Percentiles rank a stretch among this genome's conserved stretches.
These are phyloP conservation scores for Drosophila ficusphila DNA, from an alignment of 1,140 invertebrate species.

Conservation along the genomic window DNA sequence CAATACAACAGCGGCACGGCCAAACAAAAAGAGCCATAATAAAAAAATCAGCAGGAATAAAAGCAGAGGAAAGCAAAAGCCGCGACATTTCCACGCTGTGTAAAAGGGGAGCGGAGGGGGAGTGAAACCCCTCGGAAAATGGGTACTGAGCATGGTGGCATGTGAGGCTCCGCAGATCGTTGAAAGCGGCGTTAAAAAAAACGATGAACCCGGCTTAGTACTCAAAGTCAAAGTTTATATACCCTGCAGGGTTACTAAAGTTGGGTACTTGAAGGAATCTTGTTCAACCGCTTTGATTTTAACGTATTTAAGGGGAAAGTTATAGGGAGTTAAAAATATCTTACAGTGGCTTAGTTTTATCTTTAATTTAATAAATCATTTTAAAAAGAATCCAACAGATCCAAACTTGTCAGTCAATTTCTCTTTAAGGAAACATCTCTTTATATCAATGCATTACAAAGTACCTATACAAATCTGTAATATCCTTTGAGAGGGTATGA, in stretches of 20 bases:
- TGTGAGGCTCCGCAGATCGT: conserved; percentile 25
- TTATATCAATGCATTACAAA: neutral
- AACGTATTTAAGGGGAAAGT: no score
- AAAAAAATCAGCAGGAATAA: conserved; percentile 55
- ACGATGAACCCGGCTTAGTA: neutral
- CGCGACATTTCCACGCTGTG: conserved; percentile 75
- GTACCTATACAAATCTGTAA: no score
- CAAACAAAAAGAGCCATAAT: conserved; percentile 21
- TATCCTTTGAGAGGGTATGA: neutral
- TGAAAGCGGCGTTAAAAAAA: conserved; percentile 50
- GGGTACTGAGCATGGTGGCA: neutral
- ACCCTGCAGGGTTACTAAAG: no score
- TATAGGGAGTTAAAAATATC: no score
- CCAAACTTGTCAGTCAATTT: no score
- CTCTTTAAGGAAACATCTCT: no score
- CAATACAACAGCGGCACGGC: conserved; percentile 3
- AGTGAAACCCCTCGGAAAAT: neutral
- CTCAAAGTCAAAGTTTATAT: neutral
- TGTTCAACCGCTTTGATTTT: no score
- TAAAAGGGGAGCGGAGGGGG: conserved; percentile 34
- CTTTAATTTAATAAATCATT: no score
- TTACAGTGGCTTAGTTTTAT: no score
- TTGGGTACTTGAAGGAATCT: no score
- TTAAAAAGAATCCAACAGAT: no score
- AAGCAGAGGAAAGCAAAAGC: conserved; percentile 55